These are phyloP conservation scores for Hyposmocoma kahamanoa DNA, from an alignment of 1,140 invertebrate species.

Conservation along the genomic window DNA sequence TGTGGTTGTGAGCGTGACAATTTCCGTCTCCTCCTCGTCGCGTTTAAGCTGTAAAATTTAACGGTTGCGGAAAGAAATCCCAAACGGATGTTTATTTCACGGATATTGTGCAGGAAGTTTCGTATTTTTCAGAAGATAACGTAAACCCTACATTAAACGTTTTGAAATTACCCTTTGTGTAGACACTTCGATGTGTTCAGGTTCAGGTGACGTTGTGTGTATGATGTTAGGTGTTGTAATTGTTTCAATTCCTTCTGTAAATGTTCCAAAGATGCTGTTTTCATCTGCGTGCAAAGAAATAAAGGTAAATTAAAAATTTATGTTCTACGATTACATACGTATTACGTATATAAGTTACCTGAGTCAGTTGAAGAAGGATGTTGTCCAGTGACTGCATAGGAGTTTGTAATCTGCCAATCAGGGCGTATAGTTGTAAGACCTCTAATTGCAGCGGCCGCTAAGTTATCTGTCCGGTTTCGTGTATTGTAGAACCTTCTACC, in stretches of 20 bases:
- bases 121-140: too few relatives aligned
- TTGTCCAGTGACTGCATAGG: constrained; percentile 24
- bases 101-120: too few relatives aligned
- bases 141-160: too few relatives aligned
- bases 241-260: constrained; percentile 37
- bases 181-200: constrained; percentile 16
- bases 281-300: constrained; percentile 42
- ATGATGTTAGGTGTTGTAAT: constrained; percentile 20
- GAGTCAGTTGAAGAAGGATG: constrained; percentile 36
- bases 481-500: constrained; percentile 21
- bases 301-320: constrained; percentile 8
- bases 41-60: constrained; percentile 36
- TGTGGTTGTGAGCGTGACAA: constrained; percentile 29
- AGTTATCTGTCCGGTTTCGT: constrained; percentile 31
- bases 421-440: constrained; percentile 33
- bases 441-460: constrained; percentile 20
- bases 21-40: constrained; percentile 30
- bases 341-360: constrained; percentile 25
- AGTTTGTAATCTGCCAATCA: constrained; percentile 29
- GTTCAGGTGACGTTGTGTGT: constrained; percentile 16
- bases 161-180: constrained; percentile 27
- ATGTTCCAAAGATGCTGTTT: constrained; percentile 60
- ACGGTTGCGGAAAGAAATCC: too few relatives aligned
- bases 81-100: too few relatives aligned
- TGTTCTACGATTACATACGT: constrained; percentile 4